phyloP scores from a whole-genome alignment of 1,140 invertebrate species.

The Drosophila ohnishii region DNA sequence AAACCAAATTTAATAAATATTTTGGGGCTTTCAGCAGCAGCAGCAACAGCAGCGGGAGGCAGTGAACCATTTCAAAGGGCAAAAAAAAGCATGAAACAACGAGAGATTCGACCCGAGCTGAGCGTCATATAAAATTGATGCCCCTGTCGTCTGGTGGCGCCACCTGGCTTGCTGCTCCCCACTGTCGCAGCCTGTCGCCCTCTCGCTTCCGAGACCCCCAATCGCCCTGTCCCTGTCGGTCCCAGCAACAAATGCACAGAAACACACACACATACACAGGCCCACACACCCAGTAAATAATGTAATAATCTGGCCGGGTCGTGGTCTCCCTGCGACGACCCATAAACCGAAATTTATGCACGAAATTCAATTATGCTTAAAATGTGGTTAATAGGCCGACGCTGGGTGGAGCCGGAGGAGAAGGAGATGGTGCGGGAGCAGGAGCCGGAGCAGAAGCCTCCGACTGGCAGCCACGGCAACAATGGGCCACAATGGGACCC shows the following conservation, averaged over 20 bases:
- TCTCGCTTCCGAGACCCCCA: constrained; percentile 13
- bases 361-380: constrained; percentile 81
- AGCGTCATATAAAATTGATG: constrained; percentile 76
- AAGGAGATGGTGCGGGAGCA: background rate
- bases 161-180: constrained; percentile 46
- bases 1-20: constrained; percentile 76
- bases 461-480: constrained; percentile 55
- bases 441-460: constrained; percentile 22
- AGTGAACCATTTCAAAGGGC: constrained; percentile 30
- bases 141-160: constrained; percentile 58
- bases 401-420: constrained; percentile 17
- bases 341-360: constrained; percentile 81
- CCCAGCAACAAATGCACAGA: background rate
- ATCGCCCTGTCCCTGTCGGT: constrained; percentile 6
- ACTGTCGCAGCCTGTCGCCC: constrained; percentile 13
- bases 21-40: constrained; percentile 41
- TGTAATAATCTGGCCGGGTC: constrained; percentile 76
- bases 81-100: constrained; percentile 27
- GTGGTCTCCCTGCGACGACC: constrained; percentile 70
- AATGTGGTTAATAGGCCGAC: constrained; percentile 79
- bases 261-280: constrained; percentile 4
- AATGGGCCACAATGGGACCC: constrained; percentile 52
- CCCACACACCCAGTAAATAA: constrained; percentile 70
- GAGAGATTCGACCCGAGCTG: constrained; percentile 14
- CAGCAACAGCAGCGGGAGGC: constrained; percentile 26